These are phyloP conservation scores for Esperia sulphurella DNA, from an alignment of 2,888 invertebrate genomes.

Conservation along the genomic window DNA sequence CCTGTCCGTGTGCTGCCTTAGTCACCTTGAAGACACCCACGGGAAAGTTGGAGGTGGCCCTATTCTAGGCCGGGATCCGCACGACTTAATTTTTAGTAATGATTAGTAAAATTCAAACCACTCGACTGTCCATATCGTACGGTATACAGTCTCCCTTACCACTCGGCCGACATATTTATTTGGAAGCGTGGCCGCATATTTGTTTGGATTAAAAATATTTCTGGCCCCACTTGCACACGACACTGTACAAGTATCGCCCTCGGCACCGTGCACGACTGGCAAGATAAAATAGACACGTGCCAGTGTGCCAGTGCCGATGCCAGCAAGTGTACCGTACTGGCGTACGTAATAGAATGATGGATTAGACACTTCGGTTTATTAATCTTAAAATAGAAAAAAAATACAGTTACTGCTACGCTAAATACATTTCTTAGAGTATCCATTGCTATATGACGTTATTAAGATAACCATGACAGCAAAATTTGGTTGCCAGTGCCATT, in stretches of 20 bases:
- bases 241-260: constrained; percentile 47
- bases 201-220: constrained; percentile 78
- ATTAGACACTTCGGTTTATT: background rate
- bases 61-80: too few relatives aligned
- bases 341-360: background rate
- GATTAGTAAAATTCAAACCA: too few relatives aligned
- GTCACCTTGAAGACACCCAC: too few relatives aligned
- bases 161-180: constrained; percentile 68
- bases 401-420: too few relatives aligned
- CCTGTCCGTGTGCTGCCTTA: too few relatives aligned
- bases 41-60: too few relatives aligned
- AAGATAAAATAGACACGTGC: constrained; percentile 4
- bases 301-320: background rate
- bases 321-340: background rate
- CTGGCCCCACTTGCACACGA: constrained; percentile 76
- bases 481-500: too few relatives aligned
- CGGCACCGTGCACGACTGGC: constrained; percentile 14
- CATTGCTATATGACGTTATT: too few relatives aligned
- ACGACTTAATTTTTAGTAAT: too few relatives aligned
- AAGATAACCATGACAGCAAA: too few relatives aligned
- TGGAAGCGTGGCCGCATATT: constrained; percentile 64
- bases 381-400: background rate
- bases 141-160: constrained; percentile 41
- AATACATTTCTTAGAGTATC: too few relatives aligned
- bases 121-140: background rate